Conservation (phyloP, 2,113 vertebrate genomes). For the Narcine bancroftii region DNA sequence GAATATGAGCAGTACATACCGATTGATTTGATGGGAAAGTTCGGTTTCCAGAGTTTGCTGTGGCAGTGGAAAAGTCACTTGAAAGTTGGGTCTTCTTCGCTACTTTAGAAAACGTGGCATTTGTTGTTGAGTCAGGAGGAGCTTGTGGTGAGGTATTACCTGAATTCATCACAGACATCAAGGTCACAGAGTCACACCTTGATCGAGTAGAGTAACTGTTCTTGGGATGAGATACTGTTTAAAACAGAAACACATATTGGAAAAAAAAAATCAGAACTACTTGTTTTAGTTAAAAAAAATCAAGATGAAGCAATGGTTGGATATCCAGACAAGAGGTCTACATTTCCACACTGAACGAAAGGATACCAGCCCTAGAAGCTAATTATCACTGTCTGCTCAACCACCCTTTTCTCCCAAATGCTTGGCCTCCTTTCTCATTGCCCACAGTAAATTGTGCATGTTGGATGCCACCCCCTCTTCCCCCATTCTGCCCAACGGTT, state of each 20-base stretch:
- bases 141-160: constrained; percentile 41
- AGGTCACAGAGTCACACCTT: constrained; percentile 64
- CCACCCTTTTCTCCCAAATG: too few relatives aligned
- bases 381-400: too few relatives aligned
- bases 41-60: constrained; percentile 40
- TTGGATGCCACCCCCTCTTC: too few relatives aligned
- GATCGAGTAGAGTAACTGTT: constrained; percentile 79
- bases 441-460: too few relatives aligned
- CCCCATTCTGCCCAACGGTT: too few relatives aligned
- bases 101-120: constrained; percentile 45
- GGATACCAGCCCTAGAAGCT: too few relatives aligned
- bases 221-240: constrained; percentile 80
- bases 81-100: constrained; percentile 45
- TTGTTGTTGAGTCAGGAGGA: constrained; percentile 47
- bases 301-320: not conserved
- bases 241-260: constrained; percentile 35
- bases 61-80: constrained; percentile 38
- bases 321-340: not conserved
- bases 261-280: constrained; percentile 9
- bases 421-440: too few relatives aligned
- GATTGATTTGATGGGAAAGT: constrained; percentile 60
- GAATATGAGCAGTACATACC: constrained; percentile 43
- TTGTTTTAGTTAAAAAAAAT: not conserved
- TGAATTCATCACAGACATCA: constrained; percentile 50
- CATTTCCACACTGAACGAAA: too few relatives aligned